Evolutionary conservation across 2,113 vertebrate species (phyloP).

Genomic region (Andinoacara biseriatus): DNA sequence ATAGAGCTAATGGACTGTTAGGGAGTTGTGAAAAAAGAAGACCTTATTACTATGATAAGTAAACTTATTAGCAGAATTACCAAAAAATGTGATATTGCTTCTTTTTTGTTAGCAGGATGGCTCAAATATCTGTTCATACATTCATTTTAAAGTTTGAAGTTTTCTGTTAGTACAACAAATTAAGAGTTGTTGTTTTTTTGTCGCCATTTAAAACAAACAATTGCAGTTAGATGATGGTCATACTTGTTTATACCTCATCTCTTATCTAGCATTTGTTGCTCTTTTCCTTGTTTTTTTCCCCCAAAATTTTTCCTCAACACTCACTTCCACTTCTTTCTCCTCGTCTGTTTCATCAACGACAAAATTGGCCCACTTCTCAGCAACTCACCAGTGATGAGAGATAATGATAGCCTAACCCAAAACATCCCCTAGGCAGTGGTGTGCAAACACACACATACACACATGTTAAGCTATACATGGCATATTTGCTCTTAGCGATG

Average conservation of each 20-base stretch:
- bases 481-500: conserved; percentile 6
- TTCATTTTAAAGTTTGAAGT: background rate
- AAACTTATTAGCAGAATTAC: background rate
- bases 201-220: background rate
- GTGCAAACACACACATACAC: background rate
- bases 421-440: background rate
- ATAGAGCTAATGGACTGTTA: background rate
- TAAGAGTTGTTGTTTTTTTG: background rate
- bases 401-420: conserved; percentile 28
- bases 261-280: background rate
- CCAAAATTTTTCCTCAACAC: background rate
- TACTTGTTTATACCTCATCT: background rate
- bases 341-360: conserved; percentile 22
- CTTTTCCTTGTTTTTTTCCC: background rate
- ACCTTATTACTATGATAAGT: background rate
- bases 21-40: background rate
- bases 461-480: background rate
- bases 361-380: conserved; percentile 31
- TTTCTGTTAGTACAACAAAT: background rate
- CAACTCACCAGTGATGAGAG: background rate
- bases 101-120: background rate
- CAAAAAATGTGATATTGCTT: background rate
- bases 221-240: background rate
- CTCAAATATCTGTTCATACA: background rate
- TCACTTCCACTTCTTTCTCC: background rate